phyloP scores from a whole-genome alignment of 2,113 vertebrate genomes.

The Odontophorus gujanensis region DNA sequence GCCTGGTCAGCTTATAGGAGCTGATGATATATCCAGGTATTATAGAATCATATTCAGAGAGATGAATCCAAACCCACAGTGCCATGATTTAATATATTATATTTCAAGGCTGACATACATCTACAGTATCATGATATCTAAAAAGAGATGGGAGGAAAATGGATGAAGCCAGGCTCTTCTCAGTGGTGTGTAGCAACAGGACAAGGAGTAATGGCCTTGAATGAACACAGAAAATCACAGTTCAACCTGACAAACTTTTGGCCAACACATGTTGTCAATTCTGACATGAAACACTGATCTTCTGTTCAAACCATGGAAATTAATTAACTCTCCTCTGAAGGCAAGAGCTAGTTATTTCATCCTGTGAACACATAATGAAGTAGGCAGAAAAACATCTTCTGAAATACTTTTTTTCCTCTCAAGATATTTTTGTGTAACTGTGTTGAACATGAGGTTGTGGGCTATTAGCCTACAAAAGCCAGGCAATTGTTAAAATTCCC shows the following conservation, averaged over 20 bases:
- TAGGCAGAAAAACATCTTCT: neutral
- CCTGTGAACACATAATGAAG: neutral
- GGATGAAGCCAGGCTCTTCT: too few species aligned
- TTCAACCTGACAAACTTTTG: neutral
- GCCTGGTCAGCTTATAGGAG: neutral
- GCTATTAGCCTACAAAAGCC: neutral
- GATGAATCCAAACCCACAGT: neutral
- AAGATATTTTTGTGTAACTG: neutral
- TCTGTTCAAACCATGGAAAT: neutral
- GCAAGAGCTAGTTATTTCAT: neutral
- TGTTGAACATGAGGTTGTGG: neutral
- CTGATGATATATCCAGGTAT: neutral
- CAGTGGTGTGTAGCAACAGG: too few species aligned
- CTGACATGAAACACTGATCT: too few species aligned
- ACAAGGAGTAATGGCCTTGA: too few species aligned
- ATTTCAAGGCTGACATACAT: neutral
- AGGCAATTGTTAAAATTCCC: neutral
- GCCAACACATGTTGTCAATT: too few species aligned
- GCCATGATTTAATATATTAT: too few species aligned
- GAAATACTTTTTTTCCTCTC: neutral
- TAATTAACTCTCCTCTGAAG: neutral
- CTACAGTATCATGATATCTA: too few species aligned
- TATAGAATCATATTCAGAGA: neutral
- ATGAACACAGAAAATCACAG: neutral
- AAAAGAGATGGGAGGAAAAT: too few species aligned